phyloP scores from a whole-genome alignment of 2,888 invertebrate species.

The Drosophila trichaetosa region DNA sequence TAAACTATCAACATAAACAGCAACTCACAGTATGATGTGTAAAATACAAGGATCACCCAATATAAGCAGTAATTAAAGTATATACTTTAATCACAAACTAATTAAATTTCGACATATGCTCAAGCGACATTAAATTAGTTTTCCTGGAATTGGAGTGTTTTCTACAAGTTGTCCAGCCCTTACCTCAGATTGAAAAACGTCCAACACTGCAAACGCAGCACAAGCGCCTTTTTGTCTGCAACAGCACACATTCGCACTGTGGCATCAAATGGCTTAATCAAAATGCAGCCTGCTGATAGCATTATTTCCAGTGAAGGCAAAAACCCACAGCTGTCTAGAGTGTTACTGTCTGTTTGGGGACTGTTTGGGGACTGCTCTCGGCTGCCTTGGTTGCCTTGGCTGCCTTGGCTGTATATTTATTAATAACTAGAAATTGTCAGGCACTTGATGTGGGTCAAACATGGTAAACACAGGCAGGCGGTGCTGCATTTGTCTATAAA shows the following conservation, averaged over 20 bases:
- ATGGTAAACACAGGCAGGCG: slow-evolving; percentile 53
- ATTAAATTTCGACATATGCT: slow-evolving; percentile 1
- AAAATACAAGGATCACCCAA: not conserved
- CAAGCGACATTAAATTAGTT: slow-evolving; percentile 5
- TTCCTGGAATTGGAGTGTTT: not conserved
- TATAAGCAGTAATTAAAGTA: not conserved
- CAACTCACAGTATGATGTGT: not conserved
- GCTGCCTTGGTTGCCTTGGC: not conserved
- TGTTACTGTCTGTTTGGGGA: slow-evolving; percentile 7
- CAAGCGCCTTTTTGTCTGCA: slow-evolving; percentile 2
- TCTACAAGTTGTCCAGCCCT: not conserved
- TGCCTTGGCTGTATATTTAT: slow-evolving; percentile 41
- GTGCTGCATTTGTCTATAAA: slow-evolving; percentile 58
- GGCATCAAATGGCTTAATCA: slow-evolving; percentile 51
- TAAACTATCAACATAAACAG: not conserved
- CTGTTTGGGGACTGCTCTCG: slow-evolving; percentile 6
- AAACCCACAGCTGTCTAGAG: slow-evolving; percentile 57
- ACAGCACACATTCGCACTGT: not conserved
- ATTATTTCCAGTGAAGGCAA: slow-evolving; percentile 64
- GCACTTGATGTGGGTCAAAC: slow-evolving; percentile 73
- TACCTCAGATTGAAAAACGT: slow-evolving; percentile 4
- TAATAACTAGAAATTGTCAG: slow-evolving; percentile 76
- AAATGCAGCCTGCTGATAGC: slow-evolving; percentile 59
- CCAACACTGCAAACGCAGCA: slow-evolving; percentile 1
- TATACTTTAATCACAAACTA: not conserved